phyloP scores from a whole-genome alignment of 2,888 invertebrate genomes.

The Machimus rusticus region DNA sequence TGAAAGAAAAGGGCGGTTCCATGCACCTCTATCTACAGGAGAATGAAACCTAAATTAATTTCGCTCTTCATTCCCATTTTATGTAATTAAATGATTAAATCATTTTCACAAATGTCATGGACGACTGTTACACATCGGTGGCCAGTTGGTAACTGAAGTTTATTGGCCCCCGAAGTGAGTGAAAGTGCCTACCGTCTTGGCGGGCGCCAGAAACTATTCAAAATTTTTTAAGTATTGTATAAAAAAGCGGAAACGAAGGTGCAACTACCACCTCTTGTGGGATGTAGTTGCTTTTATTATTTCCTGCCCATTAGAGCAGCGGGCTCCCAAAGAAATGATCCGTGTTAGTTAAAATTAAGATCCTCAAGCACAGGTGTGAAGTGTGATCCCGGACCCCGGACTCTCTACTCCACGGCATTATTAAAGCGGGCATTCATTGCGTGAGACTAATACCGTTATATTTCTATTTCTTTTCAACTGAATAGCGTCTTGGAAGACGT shows the following conservation, averaged over 20 bases:
- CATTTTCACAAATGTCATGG: not conserved
- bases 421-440: not conserved
- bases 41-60: not conserved
- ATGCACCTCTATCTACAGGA: not conserved
- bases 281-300: not conserved
- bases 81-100: not conserved
- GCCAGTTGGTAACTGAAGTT: not conserved
- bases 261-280: not conserved
- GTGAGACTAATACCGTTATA: slow-evolving; percentile 17
- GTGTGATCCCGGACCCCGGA: not conserved
- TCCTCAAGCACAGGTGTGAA: not conserved
- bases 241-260: not conserved
- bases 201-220: not conserved
- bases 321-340: not conserved
- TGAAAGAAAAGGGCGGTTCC: not conserved
- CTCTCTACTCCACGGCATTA: not conserved
- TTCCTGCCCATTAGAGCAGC: not conserved
- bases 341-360: not conserved
- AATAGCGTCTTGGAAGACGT: not conserved
- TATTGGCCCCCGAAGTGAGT: not conserved
- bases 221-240: not conserved
- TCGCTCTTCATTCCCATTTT: not conserved
- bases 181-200: not conserved
- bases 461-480: slow-evolving; percentile 15
- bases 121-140: not conserved